Percentiles rank a stretch among this genome's conserved stretches.
These are phyloP conservation scores for Vimba vimba DNA, from an alignment of 2,113 vertebrate species.

Conservation along the genomic window DNA sequence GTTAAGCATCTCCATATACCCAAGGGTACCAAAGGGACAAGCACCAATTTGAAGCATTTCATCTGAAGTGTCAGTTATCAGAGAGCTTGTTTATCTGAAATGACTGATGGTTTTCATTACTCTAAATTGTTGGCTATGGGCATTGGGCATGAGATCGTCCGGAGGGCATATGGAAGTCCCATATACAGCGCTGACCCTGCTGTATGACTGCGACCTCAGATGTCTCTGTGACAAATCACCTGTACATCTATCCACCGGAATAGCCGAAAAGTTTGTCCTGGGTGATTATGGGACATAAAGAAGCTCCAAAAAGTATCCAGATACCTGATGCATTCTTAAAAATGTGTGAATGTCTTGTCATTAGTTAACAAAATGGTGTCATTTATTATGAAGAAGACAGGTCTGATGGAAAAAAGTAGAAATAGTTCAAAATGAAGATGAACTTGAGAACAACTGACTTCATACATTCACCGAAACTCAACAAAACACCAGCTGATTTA, in stretches of 20 bases:
- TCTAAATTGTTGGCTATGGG: constrained; percentile 12
- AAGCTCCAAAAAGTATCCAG: not conserved
- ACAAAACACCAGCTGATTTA: not conserved
- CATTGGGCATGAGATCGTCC: constrained; percentile 10
- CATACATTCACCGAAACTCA: not conserved
- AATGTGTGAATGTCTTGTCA: not conserved
- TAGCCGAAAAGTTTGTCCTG: not conserved
- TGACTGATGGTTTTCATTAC: constrained; percentile 29
- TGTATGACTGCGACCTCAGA: not conserved
- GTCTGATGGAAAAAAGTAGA: not conserved
- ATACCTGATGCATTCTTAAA: not conserved
- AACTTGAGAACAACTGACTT: not conserved
- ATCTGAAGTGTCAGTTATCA: constrained; percentile 18
- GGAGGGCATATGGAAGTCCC: not conserved
- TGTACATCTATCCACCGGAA: not conserved
- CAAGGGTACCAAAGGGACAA: constrained; percentile 19
- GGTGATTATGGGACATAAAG: not conserved
- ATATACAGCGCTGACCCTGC: constrained; percentile 1
- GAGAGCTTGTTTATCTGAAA: constrained; percentile 26
- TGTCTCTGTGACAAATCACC: constrained; percentile 21
- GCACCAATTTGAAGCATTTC: constrained; percentile 29
- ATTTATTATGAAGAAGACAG: not conserved
- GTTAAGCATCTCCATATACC: constrained; percentile 2
- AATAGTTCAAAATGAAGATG: not conserved
- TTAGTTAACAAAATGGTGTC: not conserved